Percentiles rank a stretch among this genome's conserved stretches.
Evolutionary conservation across 2,888 invertebrate species (phyloP).

Genomic region (Drosophila cognata): DNA sequence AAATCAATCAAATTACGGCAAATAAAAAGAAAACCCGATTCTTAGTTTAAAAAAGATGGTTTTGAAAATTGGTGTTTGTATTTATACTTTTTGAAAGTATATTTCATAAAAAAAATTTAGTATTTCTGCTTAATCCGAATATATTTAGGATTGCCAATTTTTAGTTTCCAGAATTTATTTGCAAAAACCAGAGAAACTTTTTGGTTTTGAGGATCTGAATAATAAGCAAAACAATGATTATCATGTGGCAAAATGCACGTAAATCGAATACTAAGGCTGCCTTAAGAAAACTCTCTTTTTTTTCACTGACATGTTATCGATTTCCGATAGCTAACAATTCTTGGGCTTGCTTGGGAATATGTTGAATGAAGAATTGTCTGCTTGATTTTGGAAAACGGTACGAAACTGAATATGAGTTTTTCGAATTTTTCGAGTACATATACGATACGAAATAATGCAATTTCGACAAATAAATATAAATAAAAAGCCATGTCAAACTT

Average conservation of each 20-base stretch:
- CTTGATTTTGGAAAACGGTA: neutral
- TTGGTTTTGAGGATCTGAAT: slow-evolving; percentile 18
- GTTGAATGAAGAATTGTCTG: neutral
- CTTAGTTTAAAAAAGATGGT: too few species aligned
- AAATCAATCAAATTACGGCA: neutral
- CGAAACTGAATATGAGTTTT: neutral
- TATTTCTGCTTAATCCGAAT: neutral
- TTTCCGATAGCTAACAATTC: too few species aligned
- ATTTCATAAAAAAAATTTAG: too few species aligned
- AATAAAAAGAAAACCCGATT: neutral
- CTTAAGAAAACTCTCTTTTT: too few species aligned
- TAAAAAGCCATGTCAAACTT: neutral
- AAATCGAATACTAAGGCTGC: too few species aligned
- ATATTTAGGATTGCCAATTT: neutral
- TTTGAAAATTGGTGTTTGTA: too few species aligned
- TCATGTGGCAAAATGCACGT: slow-evolving; percentile 55
- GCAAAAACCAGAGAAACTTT: neutral
- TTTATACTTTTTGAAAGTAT: too few species aligned
- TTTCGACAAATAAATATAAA: neutral
- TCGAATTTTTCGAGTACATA: neutral
- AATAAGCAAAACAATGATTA: slow-evolving; percentile 50
- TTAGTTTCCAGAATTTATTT: neutral
- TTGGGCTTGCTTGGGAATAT: too few species aligned
- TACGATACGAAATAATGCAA: neutral
- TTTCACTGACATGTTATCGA: too few species aligned